Conservation (phyloP, 2,113 vertebrate genomes). For the Sinocyclocheilus anshuiensis region DNA sequence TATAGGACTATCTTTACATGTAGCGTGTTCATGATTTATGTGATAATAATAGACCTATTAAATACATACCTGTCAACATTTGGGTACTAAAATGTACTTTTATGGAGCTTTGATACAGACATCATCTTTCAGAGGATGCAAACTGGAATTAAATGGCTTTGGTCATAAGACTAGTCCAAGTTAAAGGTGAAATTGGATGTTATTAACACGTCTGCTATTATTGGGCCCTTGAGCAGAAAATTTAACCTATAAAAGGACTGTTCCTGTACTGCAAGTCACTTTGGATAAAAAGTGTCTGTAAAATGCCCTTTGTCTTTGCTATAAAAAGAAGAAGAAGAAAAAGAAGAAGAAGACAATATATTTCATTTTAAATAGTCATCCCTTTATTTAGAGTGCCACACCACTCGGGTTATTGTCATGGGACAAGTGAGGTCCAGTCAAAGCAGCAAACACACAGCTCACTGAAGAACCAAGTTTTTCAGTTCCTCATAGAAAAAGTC, state of each 20-base stretch:
- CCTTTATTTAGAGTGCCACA: constrained; percentile 78
- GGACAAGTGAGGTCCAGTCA: constrained; percentile 67
- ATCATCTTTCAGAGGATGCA: not conserved
- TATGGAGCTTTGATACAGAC: not conserved
- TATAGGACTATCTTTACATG: not conserved
- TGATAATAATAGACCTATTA: not conserved
- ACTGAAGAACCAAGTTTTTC: constrained; percentile 61
- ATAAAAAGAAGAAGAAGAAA: not conserved
- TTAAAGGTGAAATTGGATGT: not conserved
- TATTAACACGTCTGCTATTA: not conserved
- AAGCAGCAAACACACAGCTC: constrained; percentile 64
- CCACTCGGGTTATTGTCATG: constrained; percentile 64
- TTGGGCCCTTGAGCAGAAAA: not conserved
- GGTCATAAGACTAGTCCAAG: not conserved
- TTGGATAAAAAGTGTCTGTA: not conserved
- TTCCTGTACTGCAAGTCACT: not conserved
- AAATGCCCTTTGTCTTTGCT: not conserved
- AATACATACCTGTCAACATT: not conserved
- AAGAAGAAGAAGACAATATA: constrained; percentile 35
- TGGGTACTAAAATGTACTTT: not conserved
- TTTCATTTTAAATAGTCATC: constrained; percentile 59
- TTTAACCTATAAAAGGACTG: not conserved
- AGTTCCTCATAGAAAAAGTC: constrained; percentile 65
- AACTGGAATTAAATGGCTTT: not conserved
- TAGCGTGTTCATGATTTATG: not conserved